A percentile compares a stretch with the other conserved stretches of the same genome.
These are phyloP conservation scores for Epistrophella euchroma DNA, from an alignment of 2,888 invertebrate genomes.

Conservation along the genomic window DNA sequence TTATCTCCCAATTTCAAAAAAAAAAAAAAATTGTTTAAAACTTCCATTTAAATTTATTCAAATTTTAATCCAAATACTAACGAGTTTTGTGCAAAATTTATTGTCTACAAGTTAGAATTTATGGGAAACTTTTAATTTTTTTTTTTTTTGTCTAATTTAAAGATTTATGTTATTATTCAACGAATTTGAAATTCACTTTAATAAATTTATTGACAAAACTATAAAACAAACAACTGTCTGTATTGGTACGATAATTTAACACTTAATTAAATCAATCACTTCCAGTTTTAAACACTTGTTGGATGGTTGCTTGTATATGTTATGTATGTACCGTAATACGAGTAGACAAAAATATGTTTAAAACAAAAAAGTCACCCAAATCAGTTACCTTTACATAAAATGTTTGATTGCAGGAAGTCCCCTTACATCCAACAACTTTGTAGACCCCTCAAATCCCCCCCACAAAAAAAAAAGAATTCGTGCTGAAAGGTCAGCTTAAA, in stretches of 20 bases:
- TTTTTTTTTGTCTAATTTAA: conserved; percentile 3
- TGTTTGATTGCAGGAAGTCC: conserved; percentile 58
- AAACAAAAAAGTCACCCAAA: conserved; percentile 1
- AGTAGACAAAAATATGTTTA: conserved; percentile 15
- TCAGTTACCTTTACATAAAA: conserved; percentile 9
- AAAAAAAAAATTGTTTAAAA: conserved; percentile 29
- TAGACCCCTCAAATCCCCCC: conserved; percentile 27
- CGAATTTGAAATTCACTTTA: conserved; percentile 26
- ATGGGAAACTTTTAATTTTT: conserved; percentile 49
- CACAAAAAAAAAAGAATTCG: conserved; percentile 23
- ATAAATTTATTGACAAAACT: conserved; percentile 24
- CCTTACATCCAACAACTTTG: conserved; percentile 12
- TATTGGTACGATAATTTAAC: conserved; percentile 49
- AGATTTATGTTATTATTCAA: conserved; percentile 55
- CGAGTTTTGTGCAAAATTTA: conserved; percentile 68
- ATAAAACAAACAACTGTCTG: conserved; percentile 23
- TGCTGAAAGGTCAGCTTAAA: conserved; percentile 51
- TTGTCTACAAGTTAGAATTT: conserved; percentile 50
- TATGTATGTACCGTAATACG: conserved; percentile 11
- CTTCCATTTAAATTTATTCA: conserved; percentile 58
- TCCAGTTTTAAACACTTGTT: conserved; percentile 56
- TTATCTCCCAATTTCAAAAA: conserved; percentile 22
- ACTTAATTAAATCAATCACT: conserved; percentile 57
- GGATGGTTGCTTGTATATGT: not conserved
- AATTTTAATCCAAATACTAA: conserved; percentile 60